Base-by-base conservation (phyloP, 2,113 vertebrate genomes). In the Procavia capensis region DNA sequence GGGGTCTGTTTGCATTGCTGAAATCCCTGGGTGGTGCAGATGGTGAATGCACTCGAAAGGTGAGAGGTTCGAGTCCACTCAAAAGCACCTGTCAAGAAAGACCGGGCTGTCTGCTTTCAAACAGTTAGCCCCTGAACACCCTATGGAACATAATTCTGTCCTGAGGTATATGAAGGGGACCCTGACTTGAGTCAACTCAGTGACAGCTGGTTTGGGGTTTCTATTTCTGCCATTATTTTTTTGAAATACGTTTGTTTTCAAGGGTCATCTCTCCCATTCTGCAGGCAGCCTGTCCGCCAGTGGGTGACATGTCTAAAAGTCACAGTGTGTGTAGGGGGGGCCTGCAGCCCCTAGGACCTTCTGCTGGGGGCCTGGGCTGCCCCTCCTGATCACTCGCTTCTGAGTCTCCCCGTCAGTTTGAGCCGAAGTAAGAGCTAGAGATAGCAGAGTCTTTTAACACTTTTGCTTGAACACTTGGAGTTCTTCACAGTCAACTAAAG, bases 401-500 rank as follows among this genome's bases (percentile, higher is more conserved):
- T 72, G 1, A 0, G 6, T 54, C 64, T 87, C 45, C 39, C 34
- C 27, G 66, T 25, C 39, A 81, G 19, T 3, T 66, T 90, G 72
- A 39, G 5, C 79, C 85, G 17, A 83, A 63, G 78, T 80, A 68
- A 78, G 9, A 78, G 31, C 11, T 0, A 29, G 85, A 95, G 81
- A 75, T 39, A 34, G 16, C 8, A 64, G n/a, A 79, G 36, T 63
- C 43, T 78, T 24, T 72, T 85, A 80, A 85, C 90, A 92, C 76
- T 85, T 79, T 63, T 45, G 16, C 59, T 63, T 79, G 34, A 72
- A 89, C 84, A 85, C 78, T 22, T 83, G 91, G 45, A 66, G 41
- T 45, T 93, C 93, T 36, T 96, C 91, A 91, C 90, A 95, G 85
- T 47, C 82, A 61, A 10, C 92, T 95, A 92, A 96, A 96, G 96